Conservation (phyloP, 1,140 invertebrate species). For the Drosophila hydei region DNA sequence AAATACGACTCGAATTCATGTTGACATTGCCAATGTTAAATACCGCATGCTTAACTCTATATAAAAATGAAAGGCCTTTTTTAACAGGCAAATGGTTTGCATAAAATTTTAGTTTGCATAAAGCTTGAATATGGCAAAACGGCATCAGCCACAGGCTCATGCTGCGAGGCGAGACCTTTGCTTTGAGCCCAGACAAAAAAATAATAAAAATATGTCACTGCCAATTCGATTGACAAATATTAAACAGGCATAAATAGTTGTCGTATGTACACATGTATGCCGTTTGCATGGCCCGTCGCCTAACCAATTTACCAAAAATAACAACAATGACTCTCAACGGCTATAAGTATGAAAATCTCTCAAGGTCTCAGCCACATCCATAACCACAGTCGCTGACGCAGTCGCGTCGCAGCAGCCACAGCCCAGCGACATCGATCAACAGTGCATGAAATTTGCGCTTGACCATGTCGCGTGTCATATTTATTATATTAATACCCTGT, state of each 20-base stretch:
- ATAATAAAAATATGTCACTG: constrained; percentile 17
- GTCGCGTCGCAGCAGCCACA: constrained; percentile 20
- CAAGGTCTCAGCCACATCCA: constrained; percentile 49
- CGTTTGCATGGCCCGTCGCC: constrained; percentile 33
- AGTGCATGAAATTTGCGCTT: constrained; percentile 70
- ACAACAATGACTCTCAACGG: constrained; percentile 54
- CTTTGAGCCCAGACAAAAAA: constrained; percentile 11
- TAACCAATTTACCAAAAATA: constrained; percentile 70
- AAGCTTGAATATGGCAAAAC: constrained; percentile 33
- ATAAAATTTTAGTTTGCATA: constrained; percentile 53
- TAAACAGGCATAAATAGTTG: constrained; percentile 38
- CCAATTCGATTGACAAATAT: constrained; percentile 42
- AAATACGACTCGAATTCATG: constrained; percentile 39
- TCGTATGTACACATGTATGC: constrained; percentile 3
- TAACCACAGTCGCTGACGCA: constrained; percentile 9
- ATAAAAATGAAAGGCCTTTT: constrained; percentile 61
- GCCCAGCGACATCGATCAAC: constrained; percentile 60
- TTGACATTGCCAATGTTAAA: constrained; percentile 60
- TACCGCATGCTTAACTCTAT: constrained; percentile 12
- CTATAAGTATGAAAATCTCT: constrained; percentile 46
- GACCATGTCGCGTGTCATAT: constrained; percentile 63
- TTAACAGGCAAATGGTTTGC: constrained; percentile 43
- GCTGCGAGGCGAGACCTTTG: constrained; percentile 22
- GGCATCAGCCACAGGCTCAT: constrained; percentile 7
- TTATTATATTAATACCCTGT: constrained; percentile 44